Conservation (phyloP, 2,888 invertebrate genomes). For the Ypsolopha sequella region DNA sequence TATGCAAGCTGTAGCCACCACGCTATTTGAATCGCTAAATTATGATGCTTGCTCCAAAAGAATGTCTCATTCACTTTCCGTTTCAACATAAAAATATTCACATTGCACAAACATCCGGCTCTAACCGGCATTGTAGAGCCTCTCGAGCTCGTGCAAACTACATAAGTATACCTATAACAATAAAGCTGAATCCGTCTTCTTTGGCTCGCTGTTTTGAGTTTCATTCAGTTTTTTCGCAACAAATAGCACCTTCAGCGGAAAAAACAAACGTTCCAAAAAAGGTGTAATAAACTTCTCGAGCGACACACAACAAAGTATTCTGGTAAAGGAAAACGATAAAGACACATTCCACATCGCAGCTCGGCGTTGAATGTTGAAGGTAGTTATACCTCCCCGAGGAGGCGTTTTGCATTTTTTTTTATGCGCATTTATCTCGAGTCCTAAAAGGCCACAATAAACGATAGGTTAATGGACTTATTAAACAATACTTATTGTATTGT, state of each 20-base stretch:
- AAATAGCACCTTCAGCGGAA: not conserved
- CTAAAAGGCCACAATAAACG: no score
- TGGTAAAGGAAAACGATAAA: slow-evolving; percentile 2
- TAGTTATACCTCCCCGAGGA: no score
- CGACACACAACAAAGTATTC: not conserved
- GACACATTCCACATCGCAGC: not conserved
- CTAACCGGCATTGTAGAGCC: not conserved
- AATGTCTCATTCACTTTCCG: slow-evolving; percentile 1
- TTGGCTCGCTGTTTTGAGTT: not conserved
- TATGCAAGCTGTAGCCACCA: not conserved
- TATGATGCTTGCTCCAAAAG: not conserved
- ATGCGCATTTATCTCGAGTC: no score
- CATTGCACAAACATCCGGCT: slow-evolving; percentile 60
- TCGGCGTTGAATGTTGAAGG: no score
- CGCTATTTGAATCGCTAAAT: not conserved
- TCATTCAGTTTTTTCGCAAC: no score
- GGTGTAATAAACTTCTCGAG: not conserved
- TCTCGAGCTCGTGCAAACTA: not conserved
- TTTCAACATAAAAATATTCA: slow-evolving; percentile 21
- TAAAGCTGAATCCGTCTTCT: not conserved
- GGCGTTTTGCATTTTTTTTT: not conserved
- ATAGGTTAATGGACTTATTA: no score
- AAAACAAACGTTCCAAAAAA: not conserved
- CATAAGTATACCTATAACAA: no score
- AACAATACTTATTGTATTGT: no score